A percentile compares a stretch with the other conserved stretches of the same genome.
These are phyloP conservation scores for Bothrops jararaca DNA, from an alignment of 2,113 vertebrate genomes.

Conservation along the genomic window DNA sequence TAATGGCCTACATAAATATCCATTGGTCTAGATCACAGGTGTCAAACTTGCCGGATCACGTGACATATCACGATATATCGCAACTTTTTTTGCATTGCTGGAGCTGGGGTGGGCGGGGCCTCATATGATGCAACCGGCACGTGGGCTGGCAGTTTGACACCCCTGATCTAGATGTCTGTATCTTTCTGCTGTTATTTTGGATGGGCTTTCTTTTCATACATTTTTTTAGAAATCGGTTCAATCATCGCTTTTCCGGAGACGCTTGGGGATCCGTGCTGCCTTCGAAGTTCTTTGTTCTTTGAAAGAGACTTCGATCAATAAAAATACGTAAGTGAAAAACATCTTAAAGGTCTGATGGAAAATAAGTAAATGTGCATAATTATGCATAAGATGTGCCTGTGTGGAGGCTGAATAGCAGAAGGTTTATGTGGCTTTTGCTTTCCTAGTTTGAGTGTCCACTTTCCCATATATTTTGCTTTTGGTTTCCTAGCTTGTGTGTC, in stretches of 20 bases:
- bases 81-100: too few species aligned
- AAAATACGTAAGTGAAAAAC: constrained; percentile 55
- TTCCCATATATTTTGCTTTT: neutral
- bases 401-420: neutral
- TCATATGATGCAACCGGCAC: too few species aligned
- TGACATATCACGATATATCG: too few species aligned
- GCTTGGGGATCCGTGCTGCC: constrained; percentile 87
- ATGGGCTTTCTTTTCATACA: neutral
- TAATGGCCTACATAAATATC: neutral
- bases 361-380: neutral
- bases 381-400: neutral
- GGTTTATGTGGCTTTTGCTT: neutral
- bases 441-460: constrained; percentile 69
- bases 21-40: neutral
- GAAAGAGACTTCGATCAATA: constrained; percentile 1
- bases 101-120: too few species aligned
- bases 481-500: constrained; percentile 69
- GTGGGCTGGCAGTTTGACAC: too few species aligned
- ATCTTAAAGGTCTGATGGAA: neutral
- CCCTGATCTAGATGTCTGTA: neutral
- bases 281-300: constrained; percentile 83
- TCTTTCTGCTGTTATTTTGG: constrained; percentile 11
- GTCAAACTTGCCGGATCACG: too few species aligned
- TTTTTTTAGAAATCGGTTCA: constrained; percentile 85
- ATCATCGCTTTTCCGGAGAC: constrained; percentile 86